A percentile compares a stretch with the other conserved stretches of the same genome.
These are phyloP conservation scores for Physeter macrocephalus DNA, from an alignment of 2,113 vertebrate genomes.

Conservation along the genomic window DNA sequence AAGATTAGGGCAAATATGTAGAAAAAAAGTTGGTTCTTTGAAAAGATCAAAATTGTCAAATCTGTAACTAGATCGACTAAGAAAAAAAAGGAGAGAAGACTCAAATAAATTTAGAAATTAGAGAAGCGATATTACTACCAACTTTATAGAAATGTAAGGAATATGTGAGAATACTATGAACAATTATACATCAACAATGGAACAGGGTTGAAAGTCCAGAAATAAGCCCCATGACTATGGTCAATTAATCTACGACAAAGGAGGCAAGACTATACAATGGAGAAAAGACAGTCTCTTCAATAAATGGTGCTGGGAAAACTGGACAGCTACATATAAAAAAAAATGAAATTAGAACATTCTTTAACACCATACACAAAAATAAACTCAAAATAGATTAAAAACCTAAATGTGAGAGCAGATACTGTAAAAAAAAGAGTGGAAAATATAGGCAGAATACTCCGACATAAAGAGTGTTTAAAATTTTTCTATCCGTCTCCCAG, in stretches of 20 bases:
- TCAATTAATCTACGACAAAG: not conserved
- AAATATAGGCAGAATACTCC: too few species aligned
- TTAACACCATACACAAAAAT: not conserved
- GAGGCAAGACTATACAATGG: not conserved
- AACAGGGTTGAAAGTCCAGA: not conserved
- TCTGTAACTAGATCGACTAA: not conserved
- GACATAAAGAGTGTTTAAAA: not conserved
- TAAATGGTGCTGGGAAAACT: not conserved
- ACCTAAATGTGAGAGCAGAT: not conserved
- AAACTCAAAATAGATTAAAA: not conserved
- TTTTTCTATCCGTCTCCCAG: not conserved
- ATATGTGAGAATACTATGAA: not conserved
- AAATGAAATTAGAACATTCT: not conserved
- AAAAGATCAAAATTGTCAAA: not conserved
- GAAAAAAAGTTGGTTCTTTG: not conserved
- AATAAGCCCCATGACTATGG: not conserved
- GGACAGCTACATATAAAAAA: not conserved
- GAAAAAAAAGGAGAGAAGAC: not conserved
- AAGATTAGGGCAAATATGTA: not conserved
- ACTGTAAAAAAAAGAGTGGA: too few species aligned
- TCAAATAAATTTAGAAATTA: not conserved
- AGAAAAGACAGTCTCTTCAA: not conserved
- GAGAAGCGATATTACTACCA: not conserved
- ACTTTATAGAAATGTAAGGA: not conserved
- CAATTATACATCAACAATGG: not conserved